Base-by-base conservation (phyloP, 2,888 invertebrate genomes). In the Drosophila flavopinicola region DNA sequence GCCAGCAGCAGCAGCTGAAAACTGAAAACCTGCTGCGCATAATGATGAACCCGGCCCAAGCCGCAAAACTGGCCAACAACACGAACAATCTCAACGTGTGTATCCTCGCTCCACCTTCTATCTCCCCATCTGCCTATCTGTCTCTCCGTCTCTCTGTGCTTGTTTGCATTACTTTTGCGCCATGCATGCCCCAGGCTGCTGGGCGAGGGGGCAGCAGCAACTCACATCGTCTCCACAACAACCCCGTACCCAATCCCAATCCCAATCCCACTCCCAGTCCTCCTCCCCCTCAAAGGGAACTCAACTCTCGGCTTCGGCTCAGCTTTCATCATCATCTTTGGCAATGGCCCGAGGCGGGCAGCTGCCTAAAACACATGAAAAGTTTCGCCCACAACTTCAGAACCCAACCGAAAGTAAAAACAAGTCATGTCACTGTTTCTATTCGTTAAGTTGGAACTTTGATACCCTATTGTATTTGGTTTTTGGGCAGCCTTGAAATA, bases 291-390 rank as follows among this genome's bases (percentile, higher is more conserved):
- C 48, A 30, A 20, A 17, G 15, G 7, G 5, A 29, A 15, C 25
- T 3, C 38, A 33, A 29, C 35, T 25, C 15, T 30, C 35, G 32
- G 13, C 38, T 41, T 20, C 38, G 25, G 29, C 68, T 67, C 69
- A 38, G 67, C 51, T 70, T 71, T 68, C 69, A 74, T 71, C 74
- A 74, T 56, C 69, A 72, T 66, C 47, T 45, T 68, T 74, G 69
- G 63, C 70, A 52, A 57, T 51, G 52, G 59, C 69, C 59, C 45
- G 69, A 39, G 71, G 71, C 69, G 47, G 51, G 20, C 30, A n/a
- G 39, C 38, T 57, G 42, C 48, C 72, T 64, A 15, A 57, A 58
- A 57, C 57, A 68, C 75, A 63, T 63, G 57, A 42, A 71, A 71
- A 68, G 35, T 68, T 71, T 35, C 52, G 35, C 73, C 70, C 61